Evolutionary conservation across 2,797 vertebrate species (phyloP), one percentile per base, ranked within the genome.

Genomic region (Steatocranus sp.): DNA sequence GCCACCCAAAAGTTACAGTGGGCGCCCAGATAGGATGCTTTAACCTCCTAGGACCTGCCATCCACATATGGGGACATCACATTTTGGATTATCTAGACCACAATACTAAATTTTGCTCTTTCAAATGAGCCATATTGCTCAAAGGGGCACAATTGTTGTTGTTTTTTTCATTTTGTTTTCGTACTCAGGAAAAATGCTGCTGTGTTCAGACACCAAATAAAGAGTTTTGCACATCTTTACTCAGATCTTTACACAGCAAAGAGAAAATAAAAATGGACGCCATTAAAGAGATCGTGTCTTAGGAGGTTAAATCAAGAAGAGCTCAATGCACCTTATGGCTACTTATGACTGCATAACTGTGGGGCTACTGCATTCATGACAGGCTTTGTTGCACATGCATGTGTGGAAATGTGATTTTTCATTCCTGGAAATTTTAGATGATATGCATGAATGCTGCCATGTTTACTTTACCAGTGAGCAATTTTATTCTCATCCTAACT

Each of bases 221-320:
- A 56, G 5, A 56, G 2, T 56, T 30, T 30, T 56, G 53, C 25
- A 30, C 25, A 0, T 30, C 53, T 56, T 30, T 56, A 0, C 25
- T 27, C 53, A 54, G 8, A 9, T 9, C n/a, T n/a, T n/a, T n/a
- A n/a, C n/a, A 56, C 14, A 30, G 5, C 53, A 10, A 1, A 6
- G 53, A 30, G 25, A 56, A 56, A 56, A 0, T 56, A 56, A 30
- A 30, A 17, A 56, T 0, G 0, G 25, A 56, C 10, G 3, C 15
- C 53, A 6, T 56, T 2, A 56, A 56, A 56, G 53, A 56, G 25
- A 0, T 30, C 1, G 2, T 56, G 53, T 56, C 18, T 49, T 3
- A 20, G 48, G 48, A 49, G 48, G 48, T 49, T 49, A 30, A 56
- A 32, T 25, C 5, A 18, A 34, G 17, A 76, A 11, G 8, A 51